Percentiles rank a stretch among this genome's conserved stretches.
Conservation (phyloP, 2,888 invertebrate genomes). For the Agriopis marginaria region DNA sequence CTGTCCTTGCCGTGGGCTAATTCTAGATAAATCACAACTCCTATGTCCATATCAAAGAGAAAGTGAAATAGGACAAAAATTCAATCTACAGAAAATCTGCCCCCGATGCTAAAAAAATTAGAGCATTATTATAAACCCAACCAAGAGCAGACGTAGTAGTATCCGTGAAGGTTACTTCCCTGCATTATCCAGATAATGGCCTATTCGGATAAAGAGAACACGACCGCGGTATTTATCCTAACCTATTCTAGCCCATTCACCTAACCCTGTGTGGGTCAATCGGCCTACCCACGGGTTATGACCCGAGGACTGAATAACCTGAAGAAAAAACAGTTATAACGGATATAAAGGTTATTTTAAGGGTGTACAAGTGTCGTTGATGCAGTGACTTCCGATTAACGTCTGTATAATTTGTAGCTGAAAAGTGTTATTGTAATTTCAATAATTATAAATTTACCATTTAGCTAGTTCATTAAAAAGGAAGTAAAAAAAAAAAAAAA, state of each 20-base stretch:
- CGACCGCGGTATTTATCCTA: conserved; percentile 33
- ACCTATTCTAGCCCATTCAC: conserved; percentile 27
- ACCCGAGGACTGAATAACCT: conserved; percentile 17
- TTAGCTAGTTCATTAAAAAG: too few relatives aligned
- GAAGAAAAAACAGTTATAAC: conserved; percentile 1
- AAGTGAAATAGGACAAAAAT: too few relatives aligned
- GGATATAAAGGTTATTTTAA: background rate
- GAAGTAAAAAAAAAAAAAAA: too few relatives aligned
- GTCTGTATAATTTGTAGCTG: background rate
- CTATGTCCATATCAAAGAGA: too few relatives aligned
- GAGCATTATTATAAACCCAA: background rate
- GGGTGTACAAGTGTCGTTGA: background rate
- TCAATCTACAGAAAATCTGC: background rate
- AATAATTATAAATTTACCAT: too few relatives aligned
- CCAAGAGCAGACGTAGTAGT: background rate
- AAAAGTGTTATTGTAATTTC: too few relatives aligned
- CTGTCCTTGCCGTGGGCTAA: too few relatives aligned
- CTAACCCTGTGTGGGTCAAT: conserved; percentile 39
- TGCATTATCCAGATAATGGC: conserved; percentile 8
- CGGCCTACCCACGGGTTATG: conserved; percentile 11
- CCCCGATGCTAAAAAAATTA: background rate
- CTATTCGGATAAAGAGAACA: conserved; percentile 31
- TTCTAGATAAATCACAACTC: too few relatives aligned
- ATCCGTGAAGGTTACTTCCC: conserved; percentile 6
- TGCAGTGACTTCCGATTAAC: background rate